A percentile compares a stretch with the other conserved stretches of the same genome.
Conservation (phyloP, 2,888 invertebrate species). For the Apamea epomidion region DNA sequence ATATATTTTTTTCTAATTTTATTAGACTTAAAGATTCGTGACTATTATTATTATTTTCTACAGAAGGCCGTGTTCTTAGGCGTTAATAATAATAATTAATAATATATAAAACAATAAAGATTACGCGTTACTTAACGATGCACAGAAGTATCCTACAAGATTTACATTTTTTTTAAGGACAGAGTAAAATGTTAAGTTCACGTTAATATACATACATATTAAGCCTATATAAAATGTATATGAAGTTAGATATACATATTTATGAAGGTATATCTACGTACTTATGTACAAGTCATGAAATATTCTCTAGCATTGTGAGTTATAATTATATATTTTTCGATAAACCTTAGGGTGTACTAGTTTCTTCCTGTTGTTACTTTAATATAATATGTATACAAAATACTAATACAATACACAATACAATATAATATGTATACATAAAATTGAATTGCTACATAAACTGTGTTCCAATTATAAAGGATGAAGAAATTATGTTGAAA, state of each 20-base stretch:
- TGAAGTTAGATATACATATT: constrained; percentile 40
- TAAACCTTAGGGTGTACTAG: constrained; percentile 13
- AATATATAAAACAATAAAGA: constrained; percentile 64
- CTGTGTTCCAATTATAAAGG: not conserved
- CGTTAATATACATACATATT: constrained; percentile 48
- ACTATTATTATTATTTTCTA: constrained; percentile 71
- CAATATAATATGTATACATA: not conserved
- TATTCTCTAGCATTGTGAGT: constrained; percentile 32
- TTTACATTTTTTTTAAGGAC: constrained; percentile 56
- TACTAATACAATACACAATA: not conserved
- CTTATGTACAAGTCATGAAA: constrained; percentile 52
- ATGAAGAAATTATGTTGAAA: not conserved
- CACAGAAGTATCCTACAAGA: constrained; percentile 57
- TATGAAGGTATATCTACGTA: constrained; percentile 47
- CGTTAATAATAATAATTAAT: constrained; percentile 68
- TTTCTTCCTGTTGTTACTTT: not conserved
- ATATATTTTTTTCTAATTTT: constrained; percentile 67
- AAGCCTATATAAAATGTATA: constrained; percentile 36
- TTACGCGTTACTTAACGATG: constrained; percentile 50
- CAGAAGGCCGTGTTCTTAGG: constrained; percentile 86
- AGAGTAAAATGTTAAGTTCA: constrained; percentile 48
- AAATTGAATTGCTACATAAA: not conserved
- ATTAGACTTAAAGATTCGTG: constrained; percentile 77
- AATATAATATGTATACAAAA: not conserved
- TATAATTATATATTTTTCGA: constrained; percentile 5